Conservation (phyloP, 2,888 invertebrate species). For the Andrena minutula region DNA sequence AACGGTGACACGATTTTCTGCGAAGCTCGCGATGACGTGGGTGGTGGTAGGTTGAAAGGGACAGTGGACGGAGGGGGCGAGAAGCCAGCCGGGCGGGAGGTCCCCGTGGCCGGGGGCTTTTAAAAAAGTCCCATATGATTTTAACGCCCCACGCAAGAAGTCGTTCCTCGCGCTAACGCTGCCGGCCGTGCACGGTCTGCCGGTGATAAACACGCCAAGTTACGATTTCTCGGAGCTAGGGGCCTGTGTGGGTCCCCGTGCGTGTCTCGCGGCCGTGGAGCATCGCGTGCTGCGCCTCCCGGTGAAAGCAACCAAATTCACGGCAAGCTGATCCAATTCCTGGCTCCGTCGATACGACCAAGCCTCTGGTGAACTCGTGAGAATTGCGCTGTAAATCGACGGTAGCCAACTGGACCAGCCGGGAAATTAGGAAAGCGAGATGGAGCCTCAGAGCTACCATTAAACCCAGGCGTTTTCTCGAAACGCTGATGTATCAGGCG, state of each 20-base stretch:
- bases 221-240: slow-evolving; percentile 84
- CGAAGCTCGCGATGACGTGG: slow-evolving; percentile 74
- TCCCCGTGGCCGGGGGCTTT: slow-evolving; percentile 68
- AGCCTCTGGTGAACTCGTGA: no score
- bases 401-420: no score
- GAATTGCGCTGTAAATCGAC: no score
- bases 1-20: slow-evolving; percentile 67
- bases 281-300: slow-evolving; percentile 36
- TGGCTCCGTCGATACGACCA: neutral
- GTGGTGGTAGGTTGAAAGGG: slow-evolving; percentile 62
- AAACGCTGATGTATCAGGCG: neutral
- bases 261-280: slow-evolving; percentile 39
- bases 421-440: no score
- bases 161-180: slow-evolving; percentile 81
- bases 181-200: slow-evolving; percentile 74
- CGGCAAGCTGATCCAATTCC: slow-evolving; percentile 39
- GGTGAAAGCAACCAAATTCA: slow-evolving; percentile 53
- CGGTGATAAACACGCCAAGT: slow-evolving; percentile 84
- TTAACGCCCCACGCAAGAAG: slow-evolving; percentile 83
- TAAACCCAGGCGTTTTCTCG: neutral
- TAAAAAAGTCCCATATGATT: slow-evolving; percentile 81
- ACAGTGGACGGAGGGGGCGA: slow-evolving; percentile 42
- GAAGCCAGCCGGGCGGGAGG: slow-evolving; percentile 62
- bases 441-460: neutral
- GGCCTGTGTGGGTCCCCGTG: slow-evolving; percentile 29